Percentiles rank a stretch among this genome's conserved stretches.
Evolutionary conservation across 2,888 invertebrate genomes (phyloP).

Genomic region (Napeogenes inachia): DNA sequence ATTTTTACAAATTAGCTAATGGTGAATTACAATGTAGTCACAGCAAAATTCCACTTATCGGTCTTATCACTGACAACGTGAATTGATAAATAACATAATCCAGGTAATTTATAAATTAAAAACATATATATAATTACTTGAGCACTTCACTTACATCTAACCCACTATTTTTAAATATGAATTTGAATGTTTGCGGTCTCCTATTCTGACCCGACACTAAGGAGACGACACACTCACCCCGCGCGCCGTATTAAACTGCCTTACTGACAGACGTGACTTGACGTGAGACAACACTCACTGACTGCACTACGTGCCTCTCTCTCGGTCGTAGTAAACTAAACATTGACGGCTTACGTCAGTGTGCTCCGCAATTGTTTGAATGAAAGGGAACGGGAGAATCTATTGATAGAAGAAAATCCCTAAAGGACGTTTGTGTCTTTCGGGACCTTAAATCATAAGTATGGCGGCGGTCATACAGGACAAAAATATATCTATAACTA

Average conservation of each 20-base stretch:
- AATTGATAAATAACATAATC: conserved; percentile 36
- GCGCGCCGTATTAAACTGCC: conserved; percentile 58
- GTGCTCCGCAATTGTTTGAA: conserved; percentile 54
- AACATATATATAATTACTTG: conserved; percentile 17
- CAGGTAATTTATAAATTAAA: conserved; percentile 14
- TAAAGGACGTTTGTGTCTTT: conserved; percentile 24
- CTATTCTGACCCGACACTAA: conserved; percentile 20
- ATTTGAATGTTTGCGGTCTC: conserved; percentile 12
- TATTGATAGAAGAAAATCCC: conserved; percentile 22
- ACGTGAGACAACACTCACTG: too few species aligned
- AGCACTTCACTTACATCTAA: conserved; percentile 32
- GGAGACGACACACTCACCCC: conserved; percentile 46
- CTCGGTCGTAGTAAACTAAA: conserved; percentile 42
- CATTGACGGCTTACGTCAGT: conserved; percentile 67
- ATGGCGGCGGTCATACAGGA: too few species aligned
- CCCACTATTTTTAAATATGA: conserved; percentile 7
- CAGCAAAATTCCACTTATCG: conserved; percentile 64
- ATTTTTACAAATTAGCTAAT: conserved; percentile 43
- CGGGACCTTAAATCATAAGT: background rate
- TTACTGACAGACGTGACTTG: too few species aligned
- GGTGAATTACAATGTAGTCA: conserved; percentile 56
- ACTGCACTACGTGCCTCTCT: conserved; percentile 32
- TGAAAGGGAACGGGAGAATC: conserved; percentile 43
- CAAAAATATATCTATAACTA: too few species aligned
- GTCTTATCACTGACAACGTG: conserved; percentile 60